phyloP scores from a whole-genome alignment of 2,888 invertebrate genomes.

The Therioaphis trifolii region DNA sequence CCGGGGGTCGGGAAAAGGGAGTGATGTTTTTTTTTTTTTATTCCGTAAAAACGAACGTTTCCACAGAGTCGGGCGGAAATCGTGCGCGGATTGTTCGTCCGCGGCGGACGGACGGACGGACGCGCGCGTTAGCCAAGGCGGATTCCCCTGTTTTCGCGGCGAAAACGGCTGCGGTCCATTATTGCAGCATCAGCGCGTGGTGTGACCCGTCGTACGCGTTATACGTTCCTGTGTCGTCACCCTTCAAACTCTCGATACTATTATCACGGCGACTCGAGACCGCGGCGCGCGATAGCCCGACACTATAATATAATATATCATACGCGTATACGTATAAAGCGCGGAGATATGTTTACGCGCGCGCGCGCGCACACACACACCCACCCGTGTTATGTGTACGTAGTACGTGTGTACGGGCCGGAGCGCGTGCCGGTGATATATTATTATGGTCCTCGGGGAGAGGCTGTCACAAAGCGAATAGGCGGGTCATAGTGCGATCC shows the following conservation, averaged over 20 bases:
- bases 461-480: conserved; percentile 63
- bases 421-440: conserved; percentile 62
- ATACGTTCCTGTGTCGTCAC: conserved; percentile 37
- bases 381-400: too few species aligned
- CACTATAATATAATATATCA: not conserved
- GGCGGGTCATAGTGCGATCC: conserved; percentile 63
- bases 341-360: conserved; percentile 20
- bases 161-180: conserved; percentile 39
- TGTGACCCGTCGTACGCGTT: not conserved
- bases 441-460: conserved; percentile 63
- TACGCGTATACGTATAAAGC: not conserved
- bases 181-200: conserved; percentile 8
- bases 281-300: conserved; percentile 38
- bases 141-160: too few species aligned
- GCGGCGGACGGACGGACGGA: too few species aligned
- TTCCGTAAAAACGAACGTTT: too few species aligned
- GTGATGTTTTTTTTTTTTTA: too few species aligned
- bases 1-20: too few species aligned
- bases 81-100: too few species aligned
- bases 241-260: conserved; percentile 57
- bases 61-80: too few species aligned
- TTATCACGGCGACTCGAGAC: conserved; percentile 53
- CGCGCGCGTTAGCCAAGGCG: too few species aligned
- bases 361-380: not conserved
- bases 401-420: not conserved